Evolutionary conservation across 2,113 vertebrate species (phyloP), one percentile per base, ranked within the genome.

Genomic region (Desmodus rotundus): DNA sequence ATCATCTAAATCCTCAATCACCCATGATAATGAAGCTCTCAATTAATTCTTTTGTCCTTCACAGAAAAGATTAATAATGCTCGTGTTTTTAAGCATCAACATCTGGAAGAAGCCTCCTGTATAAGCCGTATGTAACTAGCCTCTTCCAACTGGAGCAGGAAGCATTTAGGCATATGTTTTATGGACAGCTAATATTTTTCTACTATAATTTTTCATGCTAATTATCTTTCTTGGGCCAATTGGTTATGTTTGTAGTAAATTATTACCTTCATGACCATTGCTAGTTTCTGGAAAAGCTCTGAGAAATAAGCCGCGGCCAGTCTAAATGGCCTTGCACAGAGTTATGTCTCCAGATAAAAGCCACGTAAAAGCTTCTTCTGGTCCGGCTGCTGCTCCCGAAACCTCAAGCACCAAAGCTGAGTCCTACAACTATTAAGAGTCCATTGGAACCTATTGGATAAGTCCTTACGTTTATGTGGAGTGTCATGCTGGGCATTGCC

Each of bases 1-100:
- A 93, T 96, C 89, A 72, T 96, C 82, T 92, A 56, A 97, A 96
- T 86, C 89, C 67, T 85, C 85, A 95, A 88, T 96, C 63, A 82
- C 93, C 70, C 93, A 50, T 95, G 87, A 93, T 97, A 96, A 97
- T 96, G 93, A 97, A 88, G 72, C 80, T 93, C 70, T 97, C 95
- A 85, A 92, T 96, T 92, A 96, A 95, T 98, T 94, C 95, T 93
- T 96, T 93, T 96, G 72, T 97, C 96, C 90, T 95, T 97, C 90
- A 85, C 52, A 87, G 56, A 87, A 97, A 93, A 95, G 83, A 97
- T 97, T 97, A 96, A 94, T 96, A 96, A 90, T 73, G 56, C 76
- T 65, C 58, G 50, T 92, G 90, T 96, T 95, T 89, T 87, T 16
- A 93, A 89, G 58, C 82, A 86, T 93, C 87, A 95, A 70, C 95